Evolutionary conservation across 2,113 vertebrate species (phyloP).

Genomic region (Haliaeetus leucogaster): DNA sequence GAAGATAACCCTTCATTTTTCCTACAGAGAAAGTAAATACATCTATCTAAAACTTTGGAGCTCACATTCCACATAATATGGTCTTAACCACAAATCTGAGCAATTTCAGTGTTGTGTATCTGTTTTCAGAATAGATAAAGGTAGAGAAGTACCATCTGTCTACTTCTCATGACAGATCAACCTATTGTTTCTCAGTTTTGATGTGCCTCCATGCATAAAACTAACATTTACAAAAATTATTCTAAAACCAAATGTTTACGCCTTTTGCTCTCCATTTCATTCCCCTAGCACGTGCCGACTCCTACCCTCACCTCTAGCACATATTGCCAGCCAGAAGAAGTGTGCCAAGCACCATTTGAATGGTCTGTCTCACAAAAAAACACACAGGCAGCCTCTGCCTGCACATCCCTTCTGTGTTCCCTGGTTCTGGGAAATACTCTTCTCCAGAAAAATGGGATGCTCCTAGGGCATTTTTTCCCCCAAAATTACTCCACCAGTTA

Average conservation of each 20-base stretch:
- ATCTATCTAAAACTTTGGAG: neutral
- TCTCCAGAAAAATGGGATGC: neutral
- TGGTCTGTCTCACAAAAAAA: neutral
- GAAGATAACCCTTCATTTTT: neutral
- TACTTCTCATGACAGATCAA: neutral
- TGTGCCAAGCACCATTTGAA: neutral
- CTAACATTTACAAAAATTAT: neutral
- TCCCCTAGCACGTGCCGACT: neutral
- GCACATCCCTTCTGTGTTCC: neutral
- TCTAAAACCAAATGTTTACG: neutral
- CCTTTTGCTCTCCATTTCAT: neutral
- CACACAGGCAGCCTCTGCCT: neutral
- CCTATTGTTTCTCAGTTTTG: neutral
- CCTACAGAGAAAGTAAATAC: neutral
- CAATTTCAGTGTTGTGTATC: neutral
- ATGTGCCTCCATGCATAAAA: neutral
- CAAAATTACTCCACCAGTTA: neutral
- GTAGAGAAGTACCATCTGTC: neutral
- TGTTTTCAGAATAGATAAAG: neutral
- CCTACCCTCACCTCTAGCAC: neutral
- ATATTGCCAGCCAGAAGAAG: neutral
- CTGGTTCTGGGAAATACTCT: too few species aligned
- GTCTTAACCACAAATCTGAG: neutral
- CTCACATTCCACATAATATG: neutral
- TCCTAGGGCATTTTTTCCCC: neutral